Evolutionary conservation across 35 echinoderm and acorn worm species (phyloP).

Genomic region (Ophiothrix spiculata): DNA sequence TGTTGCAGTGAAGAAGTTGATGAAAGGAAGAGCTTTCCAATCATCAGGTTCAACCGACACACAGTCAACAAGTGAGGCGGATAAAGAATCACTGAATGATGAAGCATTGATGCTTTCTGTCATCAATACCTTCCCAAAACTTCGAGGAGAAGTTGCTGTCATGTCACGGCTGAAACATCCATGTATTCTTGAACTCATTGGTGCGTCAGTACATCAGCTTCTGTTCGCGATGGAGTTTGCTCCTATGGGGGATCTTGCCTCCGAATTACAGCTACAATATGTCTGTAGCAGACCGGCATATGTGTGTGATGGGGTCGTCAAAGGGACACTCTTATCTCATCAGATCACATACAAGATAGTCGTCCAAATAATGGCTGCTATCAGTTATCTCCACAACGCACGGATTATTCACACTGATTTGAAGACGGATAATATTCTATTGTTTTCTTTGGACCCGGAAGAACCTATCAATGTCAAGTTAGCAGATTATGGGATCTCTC

Average conservation of each 20-base stretch:
- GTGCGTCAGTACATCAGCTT: constrained; percentile 51
- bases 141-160: constrained; percentile 61
- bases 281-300: constrained; percentile 2
- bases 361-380: constrained; percentile 38
- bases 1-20: constrained; percentile 63
- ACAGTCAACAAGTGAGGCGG: neutral
- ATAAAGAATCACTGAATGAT: neutral
- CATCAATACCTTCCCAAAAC: constrained; percentile 52
- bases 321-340: constrained; percentile 24
- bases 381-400: constrained; percentile 47
- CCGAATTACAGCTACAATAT: constrained; percentile 26
- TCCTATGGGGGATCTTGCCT: constrained; percentile 50
- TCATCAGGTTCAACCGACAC: neutral
- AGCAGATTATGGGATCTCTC: constrained; percentile 75
- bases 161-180: constrained; percentile 60
- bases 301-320: neutral
- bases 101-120: neutral
- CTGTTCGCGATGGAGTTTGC: constrained; percentile 78
- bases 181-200: constrained; percentile 60
- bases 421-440: constrained; percentile 71
- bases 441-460: constrained; percentile 49
- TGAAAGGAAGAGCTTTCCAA: neutral
- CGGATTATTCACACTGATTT: constrained; percentile 67
- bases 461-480: constrained; percentile 54
- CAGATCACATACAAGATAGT: constrained; percentile 63